Conservation (phyloP, 2,797 vertebrate genomes). For the Pangasius larnaudii region DNA sequence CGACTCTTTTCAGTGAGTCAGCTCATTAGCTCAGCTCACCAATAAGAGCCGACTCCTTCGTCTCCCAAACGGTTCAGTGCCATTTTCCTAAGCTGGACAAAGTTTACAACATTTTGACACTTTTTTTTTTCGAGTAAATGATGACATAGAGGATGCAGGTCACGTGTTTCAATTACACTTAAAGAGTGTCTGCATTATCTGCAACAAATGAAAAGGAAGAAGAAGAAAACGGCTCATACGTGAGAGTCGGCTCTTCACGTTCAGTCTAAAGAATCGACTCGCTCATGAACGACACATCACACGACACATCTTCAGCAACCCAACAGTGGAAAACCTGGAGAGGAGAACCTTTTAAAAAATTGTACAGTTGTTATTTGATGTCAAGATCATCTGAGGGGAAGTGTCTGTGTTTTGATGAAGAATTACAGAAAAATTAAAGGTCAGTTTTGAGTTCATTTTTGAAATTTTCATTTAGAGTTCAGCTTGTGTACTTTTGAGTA, state of each 20-base stretch:
- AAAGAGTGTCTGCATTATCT: not conserved
- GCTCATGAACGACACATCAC: not conserved
- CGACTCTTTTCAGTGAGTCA: not conserved
- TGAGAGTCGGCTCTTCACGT: not conserved
- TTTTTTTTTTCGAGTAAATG: not conserved
- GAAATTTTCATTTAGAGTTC: not conserved
- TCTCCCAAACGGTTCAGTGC: not conserved
- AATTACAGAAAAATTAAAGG: not conserved
- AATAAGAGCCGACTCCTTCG: not conserved
- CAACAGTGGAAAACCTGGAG: not conserved
- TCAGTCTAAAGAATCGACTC: not conserved
- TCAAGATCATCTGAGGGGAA: not conserved
- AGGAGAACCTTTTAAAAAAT: not conserved
- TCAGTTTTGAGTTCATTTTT: not conserved
- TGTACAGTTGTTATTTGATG: not conserved
- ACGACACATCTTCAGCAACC: not conserved
- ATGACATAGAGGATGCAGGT: not conserved
- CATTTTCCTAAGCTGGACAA: too few species aligned
- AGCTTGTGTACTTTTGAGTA: not conserved
- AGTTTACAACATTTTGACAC: too few species aligned
- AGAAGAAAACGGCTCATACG: not conserved
- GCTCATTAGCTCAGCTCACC: not conserved
- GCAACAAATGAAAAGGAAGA: not conserved
- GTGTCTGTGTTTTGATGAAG: not conserved
- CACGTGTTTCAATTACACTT: not conserved